Conservation (phyloP, 2,888 invertebrate genomes). For the Napeogenes sylphis region DNA sequence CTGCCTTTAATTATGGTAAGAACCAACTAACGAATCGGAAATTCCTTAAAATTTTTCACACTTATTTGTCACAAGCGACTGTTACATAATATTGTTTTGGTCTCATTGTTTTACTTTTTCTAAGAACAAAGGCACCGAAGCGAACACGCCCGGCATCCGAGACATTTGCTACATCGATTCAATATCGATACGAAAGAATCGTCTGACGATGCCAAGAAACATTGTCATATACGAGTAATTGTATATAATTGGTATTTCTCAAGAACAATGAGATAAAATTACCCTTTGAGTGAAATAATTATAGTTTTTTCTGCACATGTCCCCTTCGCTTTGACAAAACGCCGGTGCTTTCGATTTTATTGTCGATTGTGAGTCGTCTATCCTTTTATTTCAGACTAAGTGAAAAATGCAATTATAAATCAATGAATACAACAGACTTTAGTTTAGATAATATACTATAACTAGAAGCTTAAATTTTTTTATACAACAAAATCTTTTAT, state of each 20-base stretch:
- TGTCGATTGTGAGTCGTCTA: constrained; percentile 38
- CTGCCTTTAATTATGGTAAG: constrained; percentile 7
- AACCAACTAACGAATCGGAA: constrained; percentile 17
- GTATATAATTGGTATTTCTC: constrained; percentile 77
- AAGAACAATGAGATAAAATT: constrained; percentile 75
- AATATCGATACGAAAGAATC: constrained; percentile 66
- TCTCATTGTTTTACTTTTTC: constrained; percentile 69
- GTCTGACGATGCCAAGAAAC: constrained; percentile 50
- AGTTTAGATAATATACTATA: not conserved
- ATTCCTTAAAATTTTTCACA: constrained; percentile 50
- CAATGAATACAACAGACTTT: not conserved
- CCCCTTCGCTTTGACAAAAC: constrained; percentile 58
- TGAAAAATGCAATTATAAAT: constrained; percentile 15
- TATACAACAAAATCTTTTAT: constrained; percentile 1
- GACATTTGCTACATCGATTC: constrained; percentile 61
- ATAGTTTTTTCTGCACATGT: constrained; percentile 56
- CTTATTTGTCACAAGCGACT: constrained; percentile 44
- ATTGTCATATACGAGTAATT: constrained; percentile 76
- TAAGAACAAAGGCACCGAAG: constrained; percentile 31
- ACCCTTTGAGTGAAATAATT: constrained; percentile 73
- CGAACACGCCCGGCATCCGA: constrained; percentile 53
- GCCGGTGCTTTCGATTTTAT: constrained; percentile 55
- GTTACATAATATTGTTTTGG: constrained; percentile 47
- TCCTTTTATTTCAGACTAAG: constrained; percentile 27
- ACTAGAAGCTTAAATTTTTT: constrained; percentile 6